Base-by-base conservation (phyloP, 2,113 vertebrate genomes). In the Malurus elegans region DNA sequence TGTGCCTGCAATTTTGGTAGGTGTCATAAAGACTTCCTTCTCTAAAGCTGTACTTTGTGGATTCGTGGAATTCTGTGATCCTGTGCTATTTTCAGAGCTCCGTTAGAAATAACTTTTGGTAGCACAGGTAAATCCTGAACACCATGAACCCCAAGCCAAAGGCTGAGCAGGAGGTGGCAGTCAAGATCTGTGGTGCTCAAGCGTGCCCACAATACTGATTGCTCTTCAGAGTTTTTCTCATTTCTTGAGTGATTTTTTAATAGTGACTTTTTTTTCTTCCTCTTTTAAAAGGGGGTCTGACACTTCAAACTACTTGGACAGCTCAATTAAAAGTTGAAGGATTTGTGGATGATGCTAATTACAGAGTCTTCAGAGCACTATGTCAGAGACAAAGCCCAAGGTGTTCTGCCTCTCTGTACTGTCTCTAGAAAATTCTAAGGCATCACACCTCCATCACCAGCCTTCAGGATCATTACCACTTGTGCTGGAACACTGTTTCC, bases 331-430 rank as follows among this genome's bases (percentile, higher is more conserved):
- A 67, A 80, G 42, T 11, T 19, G 45, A 61, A 51, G 19, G 2
- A 1, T 85, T 73, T 81, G 13, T 65, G 20, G 12, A 8, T 57
- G 18, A 14, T 71, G 28, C 29, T 47, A 13, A 5, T 18, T 78
- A 14, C 21, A 26, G 24, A 38, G 19, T 71, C 29, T 47, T 71
- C 58, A 45, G 42, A 70, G 25, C 19, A 6, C 6, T 12, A 1
- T 28, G 8, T 80, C 47, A 53, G 69, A 69, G 54, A 16, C 13
- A 44, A 32, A 73, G 29, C 21, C 34, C 4, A 13, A 40, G 16
- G 18, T 1, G 2, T 44, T 58, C 17, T 61, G 29, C 31, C 26
- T 56, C 36, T 60, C 0, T 0, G 14, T 38, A 2, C 11, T 54
- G 25, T 69, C 44, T 75, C 44, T 40, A 3, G 12, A 38, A 58